Evolutionary conservation across 1,140 invertebrate species (phyloP).

Genomic region (Pollicipes pollicipes): DNA sequence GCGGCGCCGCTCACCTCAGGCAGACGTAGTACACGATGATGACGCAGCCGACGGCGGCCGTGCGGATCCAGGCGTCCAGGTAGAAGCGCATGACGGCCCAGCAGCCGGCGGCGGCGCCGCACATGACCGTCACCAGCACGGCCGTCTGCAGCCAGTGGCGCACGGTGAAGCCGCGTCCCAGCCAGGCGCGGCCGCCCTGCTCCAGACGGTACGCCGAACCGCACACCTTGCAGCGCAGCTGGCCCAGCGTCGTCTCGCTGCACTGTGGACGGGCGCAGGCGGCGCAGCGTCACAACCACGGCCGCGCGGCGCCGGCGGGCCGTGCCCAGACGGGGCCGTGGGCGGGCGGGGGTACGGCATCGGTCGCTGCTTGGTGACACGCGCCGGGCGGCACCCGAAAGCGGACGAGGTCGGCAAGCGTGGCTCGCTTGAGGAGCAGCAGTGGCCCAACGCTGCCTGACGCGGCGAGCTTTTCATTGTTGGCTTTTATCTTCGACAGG

Average conservation of each 20-base stretch:
- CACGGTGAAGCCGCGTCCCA: slow-evolving; percentile 54
- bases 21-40: slow-evolving; percentile 65
- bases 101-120: slow-evolving; percentile 49
- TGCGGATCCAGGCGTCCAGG: slow-evolving; percentile 52
- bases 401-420: too few species aligned
- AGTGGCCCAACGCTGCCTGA: too few species aligned
- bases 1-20: slow-evolving; percentile 40
- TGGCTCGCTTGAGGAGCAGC: too few species aligned
- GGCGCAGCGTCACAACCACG: too few species aligned
- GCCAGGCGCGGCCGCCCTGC: slow-evolving; percentile 38
- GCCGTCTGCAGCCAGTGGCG: slow-evolving; percentile 60
- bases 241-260: slow-evolving; percentile 28
- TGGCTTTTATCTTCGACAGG: too few species aligned
- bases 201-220: slow-evolving; percentile 49
- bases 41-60: slow-evolving; percentile 57
- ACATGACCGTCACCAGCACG: slow-evolving; percentile 45
- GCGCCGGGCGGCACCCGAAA: too few species aligned
- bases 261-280: slow-evolving; percentile 41
- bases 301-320: too few species aligned
- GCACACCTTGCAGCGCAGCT: slow-evolving; percentile 59
- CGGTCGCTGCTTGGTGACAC: too few species aligned
- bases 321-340: too few species aligned
- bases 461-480: too few species aligned
- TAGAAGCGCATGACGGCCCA: slow-evolving; percentile 65
- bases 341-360: too few species aligned